Evolutionary conservation across 2,113 vertebrate species (phyloP).

Genomic region (Pampusana beccarii): DNA sequence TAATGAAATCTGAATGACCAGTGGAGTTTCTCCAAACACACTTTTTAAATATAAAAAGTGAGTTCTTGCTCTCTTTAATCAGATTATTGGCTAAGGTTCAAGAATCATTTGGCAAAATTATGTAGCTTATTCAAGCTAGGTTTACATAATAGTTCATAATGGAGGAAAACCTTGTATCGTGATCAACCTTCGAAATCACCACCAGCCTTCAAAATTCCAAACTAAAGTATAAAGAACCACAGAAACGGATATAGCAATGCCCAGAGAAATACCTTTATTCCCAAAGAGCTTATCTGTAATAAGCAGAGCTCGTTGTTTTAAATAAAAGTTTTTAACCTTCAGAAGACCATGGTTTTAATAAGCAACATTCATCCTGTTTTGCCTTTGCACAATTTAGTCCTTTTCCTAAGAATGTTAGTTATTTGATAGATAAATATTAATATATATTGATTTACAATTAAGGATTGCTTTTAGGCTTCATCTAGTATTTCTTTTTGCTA

Average conservation of each 20-base stretch:
- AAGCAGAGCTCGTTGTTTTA: background rate
- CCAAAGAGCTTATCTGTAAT: background rate
- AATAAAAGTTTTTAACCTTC: background rate
- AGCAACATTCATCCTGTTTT: background rate
- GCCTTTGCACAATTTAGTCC: background rate
- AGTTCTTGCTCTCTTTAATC: constrained; percentile 59
- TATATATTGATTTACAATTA: background rate
- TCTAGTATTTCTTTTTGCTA: background rate
- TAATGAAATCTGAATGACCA: constrained; percentile 63
- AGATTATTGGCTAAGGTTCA: constrained; percentile 60
- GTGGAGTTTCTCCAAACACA: constrained; percentile 59
- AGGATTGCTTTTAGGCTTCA: background rate
- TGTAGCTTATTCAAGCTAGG: constrained; percentile 36
- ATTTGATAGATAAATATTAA: background rate
- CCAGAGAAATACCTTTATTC: constrained; percentile 42
- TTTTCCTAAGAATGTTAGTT: background rate
- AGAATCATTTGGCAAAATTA: constrained; percentile 60
- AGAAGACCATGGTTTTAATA: background rate
- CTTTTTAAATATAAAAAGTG: constrained; percentile 50
- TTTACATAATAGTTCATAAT: constrained; percentile 63
- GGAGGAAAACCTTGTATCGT: constrained; percentile 13
- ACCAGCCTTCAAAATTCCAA: constrained; percentile 18
- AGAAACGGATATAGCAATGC: constrained; percentile 7
- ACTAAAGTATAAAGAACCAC: constrained; percentile 30
- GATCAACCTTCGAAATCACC: constrained; percentile 49